Evolutionary conservation across 1,140 invertebrate genomes (phyloP).

Genomic region (Glomeris maerens): DNA sequence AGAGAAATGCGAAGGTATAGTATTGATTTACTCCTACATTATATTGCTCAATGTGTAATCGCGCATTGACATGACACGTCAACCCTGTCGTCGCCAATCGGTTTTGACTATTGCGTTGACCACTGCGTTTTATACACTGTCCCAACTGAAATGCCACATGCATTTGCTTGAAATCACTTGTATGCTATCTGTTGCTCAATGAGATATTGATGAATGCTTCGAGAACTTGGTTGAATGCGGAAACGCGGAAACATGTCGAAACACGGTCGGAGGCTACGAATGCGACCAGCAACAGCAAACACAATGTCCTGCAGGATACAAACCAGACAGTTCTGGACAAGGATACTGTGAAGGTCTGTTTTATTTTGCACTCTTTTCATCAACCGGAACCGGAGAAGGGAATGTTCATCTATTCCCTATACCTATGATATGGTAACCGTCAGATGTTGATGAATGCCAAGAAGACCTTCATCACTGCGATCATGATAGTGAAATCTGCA

Average conservation of each 20-base stretch:
- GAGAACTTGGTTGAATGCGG: conserved; percentile 44
- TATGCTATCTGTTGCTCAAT: background rate
- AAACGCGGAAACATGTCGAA: conserved; percentile 47
- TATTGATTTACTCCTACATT: background rate
- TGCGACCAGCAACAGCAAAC: background rate
- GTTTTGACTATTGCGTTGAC: no score
- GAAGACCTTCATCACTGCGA: conserved; percentile 25
- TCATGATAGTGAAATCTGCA: conserved; percentile 23
- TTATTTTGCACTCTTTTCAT: background rate
- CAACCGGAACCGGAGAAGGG: background rate
- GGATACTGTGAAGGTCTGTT: background rate
- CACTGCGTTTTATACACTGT: no score
- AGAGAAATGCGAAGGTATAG: conserved; percentile 26
- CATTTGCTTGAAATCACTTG: background rate
- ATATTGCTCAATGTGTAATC: no score
- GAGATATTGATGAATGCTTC: conserved; percentile 56
- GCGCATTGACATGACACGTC: no score
- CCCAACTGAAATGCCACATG: background rate
- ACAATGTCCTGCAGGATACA: conserved; percentile 1
- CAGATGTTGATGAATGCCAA: conserved; percentile 46
- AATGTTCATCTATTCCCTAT: background rate
- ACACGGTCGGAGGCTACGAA: conserved; percentile 44
- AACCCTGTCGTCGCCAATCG: no score
- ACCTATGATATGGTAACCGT: no score
- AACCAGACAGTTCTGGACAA: background rate